Evolutionary conservation across 2,113 vertebrate genomes (phyloP).

Genomic region (Megaceryle torquata): DNA sequence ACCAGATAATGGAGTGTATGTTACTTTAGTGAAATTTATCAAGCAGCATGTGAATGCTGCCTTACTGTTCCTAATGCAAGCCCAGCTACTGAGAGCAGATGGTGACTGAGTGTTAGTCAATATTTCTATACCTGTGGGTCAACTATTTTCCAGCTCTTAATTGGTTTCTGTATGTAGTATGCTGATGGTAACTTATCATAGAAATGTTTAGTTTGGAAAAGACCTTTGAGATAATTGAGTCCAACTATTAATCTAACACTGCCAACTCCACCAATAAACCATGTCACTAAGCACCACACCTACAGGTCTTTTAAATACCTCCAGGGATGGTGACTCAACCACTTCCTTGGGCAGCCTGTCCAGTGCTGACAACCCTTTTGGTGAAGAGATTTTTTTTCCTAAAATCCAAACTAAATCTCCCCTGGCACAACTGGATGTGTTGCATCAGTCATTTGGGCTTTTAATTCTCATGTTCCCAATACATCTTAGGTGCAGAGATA

Average conservation of each 20-base stretch:
- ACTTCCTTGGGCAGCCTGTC: background rate
- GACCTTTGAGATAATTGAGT: background rate
- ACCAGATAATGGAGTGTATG: accelerated
- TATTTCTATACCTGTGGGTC: background rate
- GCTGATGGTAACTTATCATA: background rate
- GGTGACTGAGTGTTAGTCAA: background rate
- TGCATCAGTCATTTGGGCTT: background rate
- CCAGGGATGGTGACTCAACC: background rate
- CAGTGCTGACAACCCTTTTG: background rate
- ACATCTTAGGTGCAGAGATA: background rate
- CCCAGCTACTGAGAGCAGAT: background rate
- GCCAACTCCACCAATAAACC: background rate
- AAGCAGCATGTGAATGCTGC: background rate
- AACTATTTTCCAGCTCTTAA: background rate
- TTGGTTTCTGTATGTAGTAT: background rate
- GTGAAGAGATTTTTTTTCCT: background rate
- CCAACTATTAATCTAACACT: background rate
- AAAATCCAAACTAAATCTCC: background rate
- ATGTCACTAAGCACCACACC: background rate
- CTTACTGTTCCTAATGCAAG: background rate
- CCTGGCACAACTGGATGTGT: background rate
- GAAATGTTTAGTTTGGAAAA: background rate
- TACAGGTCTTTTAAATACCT: background rate
- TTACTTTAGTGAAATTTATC: background rate
- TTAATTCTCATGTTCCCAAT: background rate